Percentiles rank a stretch among this genome's conserved stretches.
Conservation (phyloP, 2,888 invertebrate genomes). For the Euplagia quadripunctaria region DNA sequence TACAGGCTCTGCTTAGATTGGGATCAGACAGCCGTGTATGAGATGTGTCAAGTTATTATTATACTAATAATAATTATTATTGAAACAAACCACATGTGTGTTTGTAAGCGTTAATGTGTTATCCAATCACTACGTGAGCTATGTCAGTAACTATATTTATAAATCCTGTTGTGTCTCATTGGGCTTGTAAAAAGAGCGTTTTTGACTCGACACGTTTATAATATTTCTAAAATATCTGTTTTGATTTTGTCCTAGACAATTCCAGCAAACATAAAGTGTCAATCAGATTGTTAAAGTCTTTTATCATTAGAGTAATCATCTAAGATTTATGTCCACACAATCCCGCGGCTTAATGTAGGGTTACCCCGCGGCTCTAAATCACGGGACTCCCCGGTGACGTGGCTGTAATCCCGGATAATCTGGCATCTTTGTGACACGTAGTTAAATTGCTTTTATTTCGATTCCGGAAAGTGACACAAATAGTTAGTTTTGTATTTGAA, state of each 20-base stretch:
- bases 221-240: not conserved
- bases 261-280: not conserved
- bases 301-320: not conserved
- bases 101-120: no score
- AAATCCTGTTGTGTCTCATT: no score
- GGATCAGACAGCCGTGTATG: no score
- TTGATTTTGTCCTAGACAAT: not conserved
- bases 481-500: not conserved
- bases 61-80: no score
- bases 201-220: no score
- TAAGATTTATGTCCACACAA: conserved; percentile 12
- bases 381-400: conserved; percentile 34
- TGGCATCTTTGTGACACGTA: conserved; percentile 15
- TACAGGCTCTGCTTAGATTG: no score
- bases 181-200: no score
- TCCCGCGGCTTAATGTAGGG: conserved; percentile 12
- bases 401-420: conserved; percentile 41
- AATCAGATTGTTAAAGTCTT: not conserved
- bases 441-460: conserved; percentile 16
- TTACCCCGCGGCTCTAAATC: conserved; percentile 35
- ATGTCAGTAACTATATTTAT: no score
- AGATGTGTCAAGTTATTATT: no score
- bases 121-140: no score
- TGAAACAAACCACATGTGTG: no score
- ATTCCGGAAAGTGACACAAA: not conserved